Conservation (phyloP, 2,797 vertebrate species). For the Thunnus albacares region DNA sequence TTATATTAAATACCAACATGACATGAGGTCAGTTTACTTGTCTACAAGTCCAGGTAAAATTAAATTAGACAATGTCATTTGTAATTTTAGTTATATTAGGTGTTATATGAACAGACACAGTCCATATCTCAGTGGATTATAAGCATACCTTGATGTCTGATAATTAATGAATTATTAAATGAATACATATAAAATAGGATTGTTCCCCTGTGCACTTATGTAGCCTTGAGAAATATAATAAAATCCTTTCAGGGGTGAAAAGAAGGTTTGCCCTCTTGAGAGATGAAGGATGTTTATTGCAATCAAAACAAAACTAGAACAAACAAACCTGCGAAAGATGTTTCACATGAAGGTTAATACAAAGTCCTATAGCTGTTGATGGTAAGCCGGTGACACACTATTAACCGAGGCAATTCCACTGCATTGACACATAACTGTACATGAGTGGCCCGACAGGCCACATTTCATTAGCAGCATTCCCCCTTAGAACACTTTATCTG, state of each 20-base stretch:
- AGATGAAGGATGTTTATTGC: slow-evolving; percentile 9
- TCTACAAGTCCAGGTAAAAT: too few species aligned
- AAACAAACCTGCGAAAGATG: slow-evolving; percentile 1
- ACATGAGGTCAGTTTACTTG: too few species aligned
- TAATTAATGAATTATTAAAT: slow-evolving; percentile 2
- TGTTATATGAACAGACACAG: background rate
- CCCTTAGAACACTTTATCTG: slow-evolving; percentile 67
- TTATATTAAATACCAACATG: too few species aligned
- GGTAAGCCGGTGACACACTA: slow-evolving; percentile 37
- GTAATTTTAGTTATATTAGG: too few species aligned
- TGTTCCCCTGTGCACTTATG: background rate
- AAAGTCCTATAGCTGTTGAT: slow-evolving; percentile 32
- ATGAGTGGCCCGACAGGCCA: slow-evolving; percentile 60
- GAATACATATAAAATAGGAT: background rate
- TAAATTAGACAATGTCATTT: too few species aligned
- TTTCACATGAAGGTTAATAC: slow-evolving; percentile 19
- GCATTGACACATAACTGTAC: slow-evolving; percentile 60
- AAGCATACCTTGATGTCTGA: slow-evolving; percentile 1
- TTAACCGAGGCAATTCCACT: slow-evolving; percentile 56
- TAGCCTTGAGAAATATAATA: slow-evolving; percentile 22
- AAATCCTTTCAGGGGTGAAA: slow-evolving; percentile 6
- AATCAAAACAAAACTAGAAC: background rate
- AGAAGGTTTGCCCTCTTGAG: slow-evolving; percentile 8
- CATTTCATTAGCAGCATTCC: slow-evolving; percentile 75
- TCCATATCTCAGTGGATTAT: slow-evolving; percentile 8